phyloP scores from a whole-genome alignment of 2,797 vertebrate genomes.

The Zalophus californianus region DNA sequence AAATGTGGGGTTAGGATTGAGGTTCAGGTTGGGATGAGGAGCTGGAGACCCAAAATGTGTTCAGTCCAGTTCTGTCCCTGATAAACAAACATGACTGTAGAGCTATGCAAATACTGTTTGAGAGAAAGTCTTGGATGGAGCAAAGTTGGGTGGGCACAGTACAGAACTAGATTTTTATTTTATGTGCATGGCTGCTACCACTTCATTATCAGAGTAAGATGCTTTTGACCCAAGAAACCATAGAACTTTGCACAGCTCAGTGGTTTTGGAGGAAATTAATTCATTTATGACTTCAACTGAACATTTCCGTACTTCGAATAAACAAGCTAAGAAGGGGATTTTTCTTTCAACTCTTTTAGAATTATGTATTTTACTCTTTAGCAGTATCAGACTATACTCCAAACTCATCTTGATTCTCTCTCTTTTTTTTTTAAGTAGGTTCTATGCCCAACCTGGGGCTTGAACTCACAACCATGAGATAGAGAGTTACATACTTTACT shows the following conservation, averaged over 20 bases:
- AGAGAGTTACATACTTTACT: not conserved
- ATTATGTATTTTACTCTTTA: not conserved
- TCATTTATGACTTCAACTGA: not conserved
- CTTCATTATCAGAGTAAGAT: not conserved
- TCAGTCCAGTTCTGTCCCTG: not conserved
- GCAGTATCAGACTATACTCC: not conserved
- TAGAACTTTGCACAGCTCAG: not conserved
- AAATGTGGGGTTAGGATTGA: not conserved
- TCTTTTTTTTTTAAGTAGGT: not conserved
- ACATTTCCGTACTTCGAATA: not conserved
- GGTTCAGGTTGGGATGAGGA: not conserved
- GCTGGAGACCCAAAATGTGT: not conserved
- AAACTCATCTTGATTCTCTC: not conserved
- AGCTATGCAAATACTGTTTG: not conserved
- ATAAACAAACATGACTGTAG: not conserved
- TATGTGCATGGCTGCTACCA: not conserved
- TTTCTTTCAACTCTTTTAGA: not conserved
- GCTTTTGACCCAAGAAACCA: not conserved
- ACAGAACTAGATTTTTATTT: slow-evolving; percentile 6
- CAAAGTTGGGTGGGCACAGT: not conserved
- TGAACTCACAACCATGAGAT: not conserved
- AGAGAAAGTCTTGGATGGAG: not conserved
- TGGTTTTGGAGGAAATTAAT: not conserved
- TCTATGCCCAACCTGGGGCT: not conserved
- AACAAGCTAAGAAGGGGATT: not conserved